These are phyloP conservation scores for Odocoileus virginianus DNA, from an alignment of 2,113 vertebrate genomes.

Conservation along the genomic window DNA sequence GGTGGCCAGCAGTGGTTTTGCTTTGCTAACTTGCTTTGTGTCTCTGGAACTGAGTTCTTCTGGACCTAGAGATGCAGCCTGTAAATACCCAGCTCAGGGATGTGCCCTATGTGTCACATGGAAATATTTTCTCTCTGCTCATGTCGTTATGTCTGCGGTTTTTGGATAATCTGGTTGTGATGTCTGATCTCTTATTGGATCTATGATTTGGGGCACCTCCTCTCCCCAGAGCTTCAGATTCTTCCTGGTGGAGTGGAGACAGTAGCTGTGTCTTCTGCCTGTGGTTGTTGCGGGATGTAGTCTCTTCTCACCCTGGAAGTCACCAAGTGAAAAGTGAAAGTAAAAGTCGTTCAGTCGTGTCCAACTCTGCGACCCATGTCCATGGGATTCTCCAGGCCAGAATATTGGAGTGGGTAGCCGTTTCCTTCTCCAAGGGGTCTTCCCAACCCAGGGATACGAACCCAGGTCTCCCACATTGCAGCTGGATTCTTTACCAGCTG, in stretches of 20 bases:
- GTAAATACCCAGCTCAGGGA: background rate
- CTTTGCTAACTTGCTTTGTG: background rate
- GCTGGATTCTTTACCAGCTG: background rate
- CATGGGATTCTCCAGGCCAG: background rate
- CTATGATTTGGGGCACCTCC: background rate
- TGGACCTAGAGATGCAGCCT: background rate
- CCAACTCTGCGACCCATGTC: background rate
- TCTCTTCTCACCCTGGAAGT: background rate
- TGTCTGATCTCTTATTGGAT: background rate
- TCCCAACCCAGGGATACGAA: background rate
- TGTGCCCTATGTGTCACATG: rapidly evolving
- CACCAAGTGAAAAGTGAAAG: background rate
- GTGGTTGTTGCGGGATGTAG: background rate
- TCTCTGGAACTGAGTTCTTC: background rate
- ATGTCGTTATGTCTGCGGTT: background rate
- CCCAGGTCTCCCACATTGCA: background rate
- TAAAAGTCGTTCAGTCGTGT: background rate
- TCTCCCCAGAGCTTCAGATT: background rate
- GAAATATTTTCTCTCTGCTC: background rate
- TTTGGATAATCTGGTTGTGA: background rate
- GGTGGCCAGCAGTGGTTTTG: background rate
- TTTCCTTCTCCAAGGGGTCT: background rate
- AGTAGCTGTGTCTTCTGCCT: rapidly evolving
- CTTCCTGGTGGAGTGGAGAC: background rate
- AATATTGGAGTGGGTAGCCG: background rate